A percentile compares a stretch with the other conserved stretches of the same genome.
These are phyloP conservation scores for Globicephala melas DNA, from an alignment of 2,113 vertebrate species.

Conservation along the genomic window DNA sequence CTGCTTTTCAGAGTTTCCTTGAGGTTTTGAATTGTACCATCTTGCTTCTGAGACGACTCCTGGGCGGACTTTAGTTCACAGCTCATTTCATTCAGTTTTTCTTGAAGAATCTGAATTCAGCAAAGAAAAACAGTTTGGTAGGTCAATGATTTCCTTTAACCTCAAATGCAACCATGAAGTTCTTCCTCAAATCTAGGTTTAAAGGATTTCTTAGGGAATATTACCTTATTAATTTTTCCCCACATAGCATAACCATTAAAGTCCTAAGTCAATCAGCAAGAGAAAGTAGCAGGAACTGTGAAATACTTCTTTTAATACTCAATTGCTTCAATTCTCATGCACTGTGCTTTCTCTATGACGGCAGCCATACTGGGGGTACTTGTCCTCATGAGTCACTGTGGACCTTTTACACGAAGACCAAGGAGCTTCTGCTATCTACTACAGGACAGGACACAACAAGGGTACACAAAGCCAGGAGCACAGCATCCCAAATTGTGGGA, in stretches of 20 bases:
- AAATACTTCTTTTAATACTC: background rate
- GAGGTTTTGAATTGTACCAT: slow-evolving; percentile 87
- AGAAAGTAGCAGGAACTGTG: background rate
- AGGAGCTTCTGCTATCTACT: background rate
- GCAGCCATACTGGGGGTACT: background rate
- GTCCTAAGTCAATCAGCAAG: background rate
- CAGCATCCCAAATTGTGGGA: background rate
- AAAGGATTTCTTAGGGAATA: background rate
- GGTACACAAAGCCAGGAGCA: background rate
- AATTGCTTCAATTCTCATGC: background rate
- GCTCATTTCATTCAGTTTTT: slow-evolving; percentile 88
- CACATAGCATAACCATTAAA: background rate
- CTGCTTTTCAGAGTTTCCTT: slow-evolving; percentile 86
- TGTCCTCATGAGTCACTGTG: background rate
- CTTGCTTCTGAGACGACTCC: slow-evolving; percentile 87
- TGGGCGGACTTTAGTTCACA: slow-evolving; percentile 84
- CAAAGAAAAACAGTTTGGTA: slow-evolving; percentile 29
- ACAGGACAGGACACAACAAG: background rate
- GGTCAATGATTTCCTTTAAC: slow-evolving; percentile 15
- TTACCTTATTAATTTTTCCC: background rate
- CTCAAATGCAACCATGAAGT: background rate
- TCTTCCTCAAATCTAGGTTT: background rate
- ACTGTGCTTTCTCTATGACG: background rate
- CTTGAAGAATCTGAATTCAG: slow-evolving; percentile 88
- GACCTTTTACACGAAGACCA: background rate